Percentiles rank a stretch among this genome's conserved stretches.
Conservation (phyloP, 35 echinoderm and acorn worm species). For the Ophiothrix spiculata region DNA sequence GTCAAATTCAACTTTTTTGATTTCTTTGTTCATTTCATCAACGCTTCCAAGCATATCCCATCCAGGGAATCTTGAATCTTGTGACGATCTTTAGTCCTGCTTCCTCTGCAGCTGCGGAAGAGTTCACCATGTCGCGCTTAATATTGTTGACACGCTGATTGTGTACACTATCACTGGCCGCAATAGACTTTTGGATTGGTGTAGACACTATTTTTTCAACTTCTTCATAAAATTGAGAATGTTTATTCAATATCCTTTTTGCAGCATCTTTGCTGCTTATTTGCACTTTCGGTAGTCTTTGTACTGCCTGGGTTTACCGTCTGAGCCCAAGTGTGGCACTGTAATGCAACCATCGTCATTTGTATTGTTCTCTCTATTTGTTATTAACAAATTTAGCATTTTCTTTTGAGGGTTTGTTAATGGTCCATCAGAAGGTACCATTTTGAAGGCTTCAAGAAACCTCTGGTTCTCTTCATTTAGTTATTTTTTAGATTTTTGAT, state of each 20-base stretch:
- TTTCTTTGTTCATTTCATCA: not conserved
- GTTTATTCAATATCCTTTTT: not conserved
- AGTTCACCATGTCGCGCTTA: not conserved
- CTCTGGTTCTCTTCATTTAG: too few relatives aligned
- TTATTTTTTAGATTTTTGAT: too few relatives aligned
- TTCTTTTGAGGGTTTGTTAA: not conserved
- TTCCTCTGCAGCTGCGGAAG: not conserved
- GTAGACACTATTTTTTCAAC: not conserved
- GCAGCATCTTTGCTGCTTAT: not conserved
- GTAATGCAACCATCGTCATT: not conserved
- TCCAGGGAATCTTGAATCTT: not conserved
- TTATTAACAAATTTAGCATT: not conserved
- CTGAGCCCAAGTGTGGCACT: not conserved
- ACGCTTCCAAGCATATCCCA: not conserved
- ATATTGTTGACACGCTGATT: conserved; percentile 3
- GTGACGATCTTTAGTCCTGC: not conserved
- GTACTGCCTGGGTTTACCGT: not conserved
- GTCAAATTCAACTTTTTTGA: not conserved
- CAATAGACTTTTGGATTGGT: too few relatives aligned
- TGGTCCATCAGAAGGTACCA: too few relatives aligned
- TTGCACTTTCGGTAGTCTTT: not conserved
- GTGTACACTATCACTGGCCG: too few relatives aligned
- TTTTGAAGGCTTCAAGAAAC: too few relatives aligned
- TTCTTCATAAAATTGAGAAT: not conserved
- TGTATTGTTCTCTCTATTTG: not conserved